These are phyloP conservation scores for Calyptomena viridis DNA, from an alignment of 2,113 vertebrate species.

Conservation along the genomic window DNA sequence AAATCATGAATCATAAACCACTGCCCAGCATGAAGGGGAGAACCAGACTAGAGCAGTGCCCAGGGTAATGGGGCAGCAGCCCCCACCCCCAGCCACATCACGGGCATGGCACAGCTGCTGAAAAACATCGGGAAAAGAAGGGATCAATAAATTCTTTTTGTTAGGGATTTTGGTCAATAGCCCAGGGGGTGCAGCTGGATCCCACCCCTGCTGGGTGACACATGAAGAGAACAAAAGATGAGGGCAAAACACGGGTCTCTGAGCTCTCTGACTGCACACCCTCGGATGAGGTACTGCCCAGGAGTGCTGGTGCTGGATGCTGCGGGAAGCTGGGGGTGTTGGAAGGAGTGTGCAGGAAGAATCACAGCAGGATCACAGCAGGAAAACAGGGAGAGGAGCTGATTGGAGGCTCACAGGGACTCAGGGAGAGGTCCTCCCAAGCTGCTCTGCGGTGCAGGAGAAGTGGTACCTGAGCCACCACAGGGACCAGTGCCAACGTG, in stretches of 20 bases:
- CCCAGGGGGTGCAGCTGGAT: neutral
- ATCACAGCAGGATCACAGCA: too few relatives aligned
- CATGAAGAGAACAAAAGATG: neutral
- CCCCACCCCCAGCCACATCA: fast-evolving
- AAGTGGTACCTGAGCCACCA: fast-evolving
- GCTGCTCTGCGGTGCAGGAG: neutral
- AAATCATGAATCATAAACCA: neutral
- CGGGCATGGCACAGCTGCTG: fast-evolving
- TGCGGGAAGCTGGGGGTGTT: neutral
- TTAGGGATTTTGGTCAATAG: neutral
- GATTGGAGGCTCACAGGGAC: neutral
- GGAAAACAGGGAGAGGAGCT: neutral
- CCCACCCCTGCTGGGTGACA: neutral
- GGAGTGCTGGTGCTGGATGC: neutral
- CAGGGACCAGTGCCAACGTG: fast-evolving
- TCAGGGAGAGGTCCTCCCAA: neutral
- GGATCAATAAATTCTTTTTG: neutral
- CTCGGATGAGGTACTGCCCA: neutral
- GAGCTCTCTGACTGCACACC: neutral
- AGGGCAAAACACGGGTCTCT: neutral
- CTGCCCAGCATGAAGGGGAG: neutral
- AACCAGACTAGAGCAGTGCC: too few relatives aligned
- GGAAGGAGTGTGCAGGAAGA: fast-evolving
- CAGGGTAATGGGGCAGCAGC: neutral
- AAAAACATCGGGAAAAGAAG: neutral